A percentile compares a stretch with the other conserved stretches of the same genome.
Evolutionary conservation across 2,113 vertebrate species (phyloP).

Genomic region (Callipepla squamata): DNA sequence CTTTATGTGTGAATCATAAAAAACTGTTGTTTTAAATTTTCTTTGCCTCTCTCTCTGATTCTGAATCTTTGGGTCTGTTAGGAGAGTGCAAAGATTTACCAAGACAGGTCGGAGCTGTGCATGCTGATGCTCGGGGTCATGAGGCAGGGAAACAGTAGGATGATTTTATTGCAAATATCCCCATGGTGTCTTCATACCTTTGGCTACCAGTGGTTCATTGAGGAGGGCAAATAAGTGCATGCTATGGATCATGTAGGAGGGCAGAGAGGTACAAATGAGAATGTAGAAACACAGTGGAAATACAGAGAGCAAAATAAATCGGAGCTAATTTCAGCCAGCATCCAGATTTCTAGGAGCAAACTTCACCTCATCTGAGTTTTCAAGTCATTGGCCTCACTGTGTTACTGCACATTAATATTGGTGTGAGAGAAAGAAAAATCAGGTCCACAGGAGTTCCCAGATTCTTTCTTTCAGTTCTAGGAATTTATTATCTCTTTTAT

Average conservation of each 20-base stretch:
- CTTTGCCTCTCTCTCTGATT: neutral
- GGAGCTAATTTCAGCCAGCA: neutral
- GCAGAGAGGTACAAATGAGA: neutral
- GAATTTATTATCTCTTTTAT: neutral
- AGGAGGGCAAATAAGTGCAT: neutral
- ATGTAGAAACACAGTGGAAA: neutral
- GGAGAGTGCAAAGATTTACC: neutral
- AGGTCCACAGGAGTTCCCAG: neutral
- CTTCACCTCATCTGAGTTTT: neutral
- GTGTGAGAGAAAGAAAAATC: neutral
- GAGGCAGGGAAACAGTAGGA: neutral
- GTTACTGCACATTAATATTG: neutral
- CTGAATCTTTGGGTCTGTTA: neutral
- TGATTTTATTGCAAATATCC: neutral
- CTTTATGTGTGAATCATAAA: neutral
- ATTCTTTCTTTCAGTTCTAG: neutral
- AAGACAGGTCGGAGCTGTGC: neutral
- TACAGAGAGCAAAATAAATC: neutral
- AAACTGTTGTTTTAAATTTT: neutral
- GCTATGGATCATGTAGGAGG: neutral
- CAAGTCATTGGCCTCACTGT: neutral
- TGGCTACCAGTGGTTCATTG: neutral
- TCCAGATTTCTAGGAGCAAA: neutral
- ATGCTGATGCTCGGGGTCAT: neutral
- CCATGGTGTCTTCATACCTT: neutral